Evolutionary conservation across 2,888 invertebrate species (phyloP).

Genomic region (Rotaria macrura): DNA sequence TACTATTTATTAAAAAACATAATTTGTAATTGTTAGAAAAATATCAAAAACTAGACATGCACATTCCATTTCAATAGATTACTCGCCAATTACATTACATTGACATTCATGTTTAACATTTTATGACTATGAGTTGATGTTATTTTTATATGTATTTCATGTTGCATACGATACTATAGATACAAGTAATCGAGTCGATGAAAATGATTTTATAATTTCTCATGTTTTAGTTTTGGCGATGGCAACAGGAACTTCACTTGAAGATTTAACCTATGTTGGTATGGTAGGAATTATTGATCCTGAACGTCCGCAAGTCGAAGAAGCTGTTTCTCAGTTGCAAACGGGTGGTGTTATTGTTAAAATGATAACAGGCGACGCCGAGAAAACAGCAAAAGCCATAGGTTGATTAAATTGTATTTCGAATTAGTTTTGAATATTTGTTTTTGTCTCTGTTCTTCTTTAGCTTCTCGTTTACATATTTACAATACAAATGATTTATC

Average conservation of each 20-base stretch:
- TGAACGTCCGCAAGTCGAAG: constrained; percentile 72
- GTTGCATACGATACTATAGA: too few relatives aligned
- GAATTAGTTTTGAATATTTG: neutral
- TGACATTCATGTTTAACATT: too few relatives aligned
- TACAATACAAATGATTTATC: constrained; percentile 26
- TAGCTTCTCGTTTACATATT: constrained; percentile 72
- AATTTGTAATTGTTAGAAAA: too few relatives aligned
- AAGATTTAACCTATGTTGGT: constrained; percentile 74
- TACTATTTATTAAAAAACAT: too few relatives aligned
- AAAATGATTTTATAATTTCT: too few relatives aligned
- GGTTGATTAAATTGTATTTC: constrained; percentile 56
- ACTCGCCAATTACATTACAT: too few relatives aligned
- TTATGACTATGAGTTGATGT: too few relatives aligned
- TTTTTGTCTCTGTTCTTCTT: constrained; percentile 35
- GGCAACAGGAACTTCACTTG: constrained; percentile 71
- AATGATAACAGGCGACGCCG: constrained; percentile 92
- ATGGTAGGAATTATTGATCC: constrained; percentile 94
- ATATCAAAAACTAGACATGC: too few relatives aligned
- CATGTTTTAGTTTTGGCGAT: constrained; percentile 68
- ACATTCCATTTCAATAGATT: too few relatives aligned
- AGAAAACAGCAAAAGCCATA: constrained; percentile 86
- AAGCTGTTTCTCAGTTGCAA: constrained; percentile 70
- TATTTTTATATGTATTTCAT: too few relatives aligned
- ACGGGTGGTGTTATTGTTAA: constrained; percentile 78
- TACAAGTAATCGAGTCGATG: too few relatives aligned